These are phyloP conservation scores for Rhinella marina DNA, from an alignment of 2,797 vertebrate species.

Conservation along the genomic window DNA sequence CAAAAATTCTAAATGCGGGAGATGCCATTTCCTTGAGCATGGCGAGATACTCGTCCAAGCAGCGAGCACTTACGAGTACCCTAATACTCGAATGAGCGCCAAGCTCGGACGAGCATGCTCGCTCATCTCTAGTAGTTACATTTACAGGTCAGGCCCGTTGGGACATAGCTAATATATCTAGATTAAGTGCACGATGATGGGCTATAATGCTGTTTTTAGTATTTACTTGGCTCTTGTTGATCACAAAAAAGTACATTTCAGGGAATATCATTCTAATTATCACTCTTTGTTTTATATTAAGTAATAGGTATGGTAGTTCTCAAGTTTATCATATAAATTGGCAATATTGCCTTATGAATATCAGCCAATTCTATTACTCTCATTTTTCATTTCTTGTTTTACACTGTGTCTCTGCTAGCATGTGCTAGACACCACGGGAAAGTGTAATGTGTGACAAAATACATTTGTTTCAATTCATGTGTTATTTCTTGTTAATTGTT, in stretches of 20 bases:
- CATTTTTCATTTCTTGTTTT: constrained; percentile 1
- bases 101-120: too few species aligned
- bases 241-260: background rate
- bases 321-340: background rate
- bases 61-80: too few species aligned
- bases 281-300: background rate
- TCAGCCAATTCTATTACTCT: background rate
- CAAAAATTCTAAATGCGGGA: too few species aligned
- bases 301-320: too few species aligned
- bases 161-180: too few species aligned
- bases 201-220: background rate
- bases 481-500: constrained; percentile 42
- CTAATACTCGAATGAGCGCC: too few species aligned
- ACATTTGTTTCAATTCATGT: constrained; percentile 35
- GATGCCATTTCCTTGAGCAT: too few species aligned
- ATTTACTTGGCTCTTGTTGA: background rate
- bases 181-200: too few species aligned
- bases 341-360: background rate
- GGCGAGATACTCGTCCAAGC: too few species aligned
- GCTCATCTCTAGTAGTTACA: too few species aligned
- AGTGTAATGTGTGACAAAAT: constrained; percentile 42
- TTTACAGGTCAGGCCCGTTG: too few species aligned
- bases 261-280: background rate
- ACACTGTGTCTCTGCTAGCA: constrained; percentile 1
- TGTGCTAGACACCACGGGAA: constrained; percentile 42